Conservation (phyloP, 2,888 invertebrate genomes). For the Odontomyia ornata region DNA sequence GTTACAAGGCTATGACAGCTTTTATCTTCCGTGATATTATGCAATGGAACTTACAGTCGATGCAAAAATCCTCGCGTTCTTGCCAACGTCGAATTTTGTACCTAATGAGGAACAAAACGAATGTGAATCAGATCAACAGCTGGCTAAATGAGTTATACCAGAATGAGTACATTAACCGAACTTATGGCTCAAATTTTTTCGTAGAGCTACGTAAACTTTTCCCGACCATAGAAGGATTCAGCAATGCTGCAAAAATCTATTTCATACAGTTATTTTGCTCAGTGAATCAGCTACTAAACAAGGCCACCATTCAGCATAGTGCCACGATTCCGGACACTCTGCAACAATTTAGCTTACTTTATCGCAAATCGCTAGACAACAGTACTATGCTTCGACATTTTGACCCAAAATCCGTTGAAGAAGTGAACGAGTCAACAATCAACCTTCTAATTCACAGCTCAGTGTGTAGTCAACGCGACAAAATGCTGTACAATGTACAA, state of each 20-base stretch:
- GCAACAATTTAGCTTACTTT: slow-evolving; percentile 57
- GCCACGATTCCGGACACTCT: slow-evolving; percentile 59
- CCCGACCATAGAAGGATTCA: slow-evolving; percentile 56
- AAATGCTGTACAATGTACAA: slow-evolving; percentile 72
- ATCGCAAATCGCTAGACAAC: slow-evolving; percentile 46
- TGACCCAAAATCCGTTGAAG: slow-evolving; percentile 64
- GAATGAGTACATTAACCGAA: slow-evolving; percentile 65
- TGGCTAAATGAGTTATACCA: slow-evolving; percentile 71
- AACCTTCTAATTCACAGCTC: slow-evolving; percentile 73
- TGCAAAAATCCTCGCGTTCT: slow-evolving; percentile 75
- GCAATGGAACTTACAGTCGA: slow-evolving; percentile 65
- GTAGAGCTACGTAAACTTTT: slow-evolving; percentile 59
- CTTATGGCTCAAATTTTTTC: slow-evolving; percentile 63
- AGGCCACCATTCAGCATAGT: slow-evolving; percentile 46
- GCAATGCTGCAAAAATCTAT: slow-evolving; percentile 58
- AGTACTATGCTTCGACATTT: slow-evolving; percentile 51
- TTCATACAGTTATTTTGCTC: slow-evolving; percentile 59
- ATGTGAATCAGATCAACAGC: slow-evolving; percentile 69
- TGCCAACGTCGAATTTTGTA: slow-evolving; percentile 73
- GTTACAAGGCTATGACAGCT: background rate
- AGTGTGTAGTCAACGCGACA: slow-evolving; percentile 70
- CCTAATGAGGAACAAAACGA: slow-evolving; percentile 69
- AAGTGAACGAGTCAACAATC: slow-evolving; percentile 67
- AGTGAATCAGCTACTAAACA: slow-evolving; percentile 57
- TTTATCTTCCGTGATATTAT: slow-evolving; percentile 68